These are phyloP conservation scores for Amphipoea lucens DNA, from an alignment of 2,888 invertebrate species.

Conservation along the genomic window DNA sequence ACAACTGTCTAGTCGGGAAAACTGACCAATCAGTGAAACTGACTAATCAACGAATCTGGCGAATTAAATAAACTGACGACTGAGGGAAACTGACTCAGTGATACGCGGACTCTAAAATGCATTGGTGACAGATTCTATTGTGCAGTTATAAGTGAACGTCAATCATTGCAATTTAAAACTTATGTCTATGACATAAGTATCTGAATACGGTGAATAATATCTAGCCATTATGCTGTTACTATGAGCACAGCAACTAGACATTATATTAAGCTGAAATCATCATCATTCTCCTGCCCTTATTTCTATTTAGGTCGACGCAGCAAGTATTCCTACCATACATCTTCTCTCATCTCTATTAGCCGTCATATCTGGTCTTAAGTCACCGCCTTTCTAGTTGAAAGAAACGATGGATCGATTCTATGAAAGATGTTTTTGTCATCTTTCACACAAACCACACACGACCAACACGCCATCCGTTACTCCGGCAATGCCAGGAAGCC, in stretches of 20 bases:
- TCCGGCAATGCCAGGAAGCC: background rate
- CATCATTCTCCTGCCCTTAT: background rate
- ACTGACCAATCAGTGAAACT: too few species aligned
- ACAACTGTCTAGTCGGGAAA: too few species aligned
- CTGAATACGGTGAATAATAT: background rate
- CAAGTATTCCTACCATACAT: background rate
- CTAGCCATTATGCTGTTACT: background rate
- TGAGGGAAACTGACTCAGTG: too few species aligned
- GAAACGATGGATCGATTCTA: background rate
- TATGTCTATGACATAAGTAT: background rate
- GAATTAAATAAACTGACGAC: too few species aligned
- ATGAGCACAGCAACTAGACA: background rate
- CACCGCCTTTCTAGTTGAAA: background rate
- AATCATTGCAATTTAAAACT: constrained; percentile 9
- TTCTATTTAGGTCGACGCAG: background rate
- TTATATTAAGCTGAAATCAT: background rate
- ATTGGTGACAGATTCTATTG: constrained; percentile 50
- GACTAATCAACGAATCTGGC: too few species aligned
- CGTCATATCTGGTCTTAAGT: background rate
- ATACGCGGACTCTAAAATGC: constrained; percentile 10
- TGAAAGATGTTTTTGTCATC: background rate
- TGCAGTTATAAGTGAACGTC: constrained; percentile 1
- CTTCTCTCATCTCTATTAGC: background rate
- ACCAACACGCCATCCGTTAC: background rate
- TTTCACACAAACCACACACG: background rate